Evolutionary conservation across 2,113 vertebrate species (phyloP).

Genomic region (Charina bottae): DNA sequence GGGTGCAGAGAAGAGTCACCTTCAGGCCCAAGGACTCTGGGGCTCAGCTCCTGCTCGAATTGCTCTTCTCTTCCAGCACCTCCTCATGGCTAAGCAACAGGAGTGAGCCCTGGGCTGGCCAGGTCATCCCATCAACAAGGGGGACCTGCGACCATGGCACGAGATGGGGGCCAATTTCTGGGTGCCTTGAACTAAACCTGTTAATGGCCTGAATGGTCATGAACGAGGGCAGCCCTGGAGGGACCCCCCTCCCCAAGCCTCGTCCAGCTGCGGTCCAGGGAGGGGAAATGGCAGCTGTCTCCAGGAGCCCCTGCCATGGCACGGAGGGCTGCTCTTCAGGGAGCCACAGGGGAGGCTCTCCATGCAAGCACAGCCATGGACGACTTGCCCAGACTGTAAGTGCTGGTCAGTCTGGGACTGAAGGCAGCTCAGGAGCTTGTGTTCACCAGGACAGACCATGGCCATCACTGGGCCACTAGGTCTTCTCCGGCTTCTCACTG

Average conservation of each 20-base stretch:
- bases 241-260: neutral
- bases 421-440: no score
- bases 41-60: neutral
- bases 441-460: no score
- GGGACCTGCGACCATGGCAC: neutral
- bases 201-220: neutral
- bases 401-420: no score
- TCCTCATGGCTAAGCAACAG: neutral
- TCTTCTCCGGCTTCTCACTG: no score
- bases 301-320: neutral
- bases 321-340: neutral
- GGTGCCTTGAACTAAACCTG: neutral
- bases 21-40: neutral
- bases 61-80: neutral
- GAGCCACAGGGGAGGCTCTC: no score
- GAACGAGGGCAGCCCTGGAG: neutral
- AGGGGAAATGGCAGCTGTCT: neutral
- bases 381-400: no score
- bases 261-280: neutral
- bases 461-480: no score
- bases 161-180: neutral
- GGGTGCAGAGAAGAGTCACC: neutral
- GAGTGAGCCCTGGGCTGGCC: neutral
- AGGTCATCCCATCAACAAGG: neutral
- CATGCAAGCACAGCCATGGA: no score